Evolutionary conservation across 2,113 vertebrate genomes (phyloP).

Genomic region (Symphodus melops): DNA sequence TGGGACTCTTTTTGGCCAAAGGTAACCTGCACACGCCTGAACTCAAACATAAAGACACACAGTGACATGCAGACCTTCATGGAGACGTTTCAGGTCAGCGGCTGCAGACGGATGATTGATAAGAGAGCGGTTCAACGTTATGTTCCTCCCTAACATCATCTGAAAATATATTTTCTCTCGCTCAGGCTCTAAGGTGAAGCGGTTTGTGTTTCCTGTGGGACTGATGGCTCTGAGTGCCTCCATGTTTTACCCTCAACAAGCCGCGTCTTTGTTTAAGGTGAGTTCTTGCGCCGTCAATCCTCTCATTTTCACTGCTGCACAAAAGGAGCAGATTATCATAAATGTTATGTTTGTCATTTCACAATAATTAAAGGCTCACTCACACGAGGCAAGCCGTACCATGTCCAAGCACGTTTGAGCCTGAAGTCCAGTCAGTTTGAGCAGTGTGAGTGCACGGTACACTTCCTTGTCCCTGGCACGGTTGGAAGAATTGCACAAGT

Average conservation of each 20-base stretch:
- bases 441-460: too few species aligned
- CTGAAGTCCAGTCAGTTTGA: too few species aligned
- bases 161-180: not conserved
- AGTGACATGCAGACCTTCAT: not conserved
- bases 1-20: conserved; percentile 92
- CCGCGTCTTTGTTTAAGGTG: conserved; percentile 87
- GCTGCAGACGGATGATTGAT: not conserved
- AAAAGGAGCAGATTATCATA: not conserved
- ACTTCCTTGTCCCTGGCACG: too few species aligned
- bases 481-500: too few species aligned
- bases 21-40: conserved; percentile 71
- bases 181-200: conserved; percentile 91
- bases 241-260: conserved; percentile 94
- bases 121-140: too few species aligned
- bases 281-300: not conserved
- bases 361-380: too few species aligned
- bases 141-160: too few species aligned
- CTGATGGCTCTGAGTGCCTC: conserved; percentile 91
- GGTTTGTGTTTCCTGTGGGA: conserved; percentile 86
- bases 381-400: too few species aligned
- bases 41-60: not conserved
- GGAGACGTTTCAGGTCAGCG: not conserved
- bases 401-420: too few species aligned
- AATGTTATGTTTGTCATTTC: too few species aligned
- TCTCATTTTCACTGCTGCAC: not conserved